Base-by-base conservation (phyloP, 30 jellyfish, hydroid and myxozoan species). In the Sanderia malayensis region DNA sequence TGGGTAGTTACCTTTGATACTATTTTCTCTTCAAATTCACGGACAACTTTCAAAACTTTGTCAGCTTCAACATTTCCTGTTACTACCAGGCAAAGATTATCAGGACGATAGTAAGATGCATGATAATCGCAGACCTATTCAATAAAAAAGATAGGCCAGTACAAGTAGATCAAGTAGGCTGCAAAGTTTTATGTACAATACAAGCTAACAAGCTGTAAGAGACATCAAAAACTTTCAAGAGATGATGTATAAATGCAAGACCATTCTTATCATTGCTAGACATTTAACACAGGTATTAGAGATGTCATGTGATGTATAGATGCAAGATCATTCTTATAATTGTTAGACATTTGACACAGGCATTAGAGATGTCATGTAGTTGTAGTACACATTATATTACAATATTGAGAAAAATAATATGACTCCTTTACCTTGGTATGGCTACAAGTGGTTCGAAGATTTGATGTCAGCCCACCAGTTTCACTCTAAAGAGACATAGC, bases 381-480 rank as follows among this genome's bases (percentile, higher is more conserved):
- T 41, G 8, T 41, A 8, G 55, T 41, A 6, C 15, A 8, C 8
- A 41, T 6, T 6, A 41, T 15, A 6, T 41, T 41, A 41, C 55
- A 41, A 15, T 6, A 41, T 6, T 6, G 55, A 41, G 15, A 41
- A 41, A 41, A 41, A 15, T 41, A 15, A 21, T 13, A 45, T 23
- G 15, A 11, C 0, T 37, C 46, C 79, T 87, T 80, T 57, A 32
- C 73, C 65, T 31, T 80, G 11, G 64, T 49, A 49, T 49, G 96
- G 64, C 87, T 74, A 34, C 98, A 92, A 21, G 94, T 6, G 10
- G 88, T 79, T 60, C 98, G 72, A 71, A 92, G 58, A 64, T 92
- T 92, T 67, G 81, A 41, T 78, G 92, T 92, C 49, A 92, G 58
- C 2, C 98, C 98, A 1, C 98, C 98, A 58, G 98, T 92, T 73